Conservation (phyloP, 2,113 vertebrate genomes). For the Variabilichromis moorii region DNA sequence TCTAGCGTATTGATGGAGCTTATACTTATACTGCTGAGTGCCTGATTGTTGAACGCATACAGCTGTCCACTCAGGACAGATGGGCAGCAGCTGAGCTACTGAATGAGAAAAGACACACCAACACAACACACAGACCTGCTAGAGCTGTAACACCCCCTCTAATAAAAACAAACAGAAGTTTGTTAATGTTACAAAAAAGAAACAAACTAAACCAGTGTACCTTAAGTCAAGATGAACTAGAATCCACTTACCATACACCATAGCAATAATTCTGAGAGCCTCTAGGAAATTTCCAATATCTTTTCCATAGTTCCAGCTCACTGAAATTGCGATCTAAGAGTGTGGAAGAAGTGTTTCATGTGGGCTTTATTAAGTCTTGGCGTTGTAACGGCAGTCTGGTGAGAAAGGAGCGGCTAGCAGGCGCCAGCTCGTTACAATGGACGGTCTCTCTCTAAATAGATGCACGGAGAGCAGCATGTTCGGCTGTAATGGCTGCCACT, state of each 20-base stretch:
- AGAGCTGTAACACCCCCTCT: not conserved
- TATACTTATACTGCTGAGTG: not conserved
- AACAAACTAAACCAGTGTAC: not conserved
- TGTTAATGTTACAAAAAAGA: not conserved
- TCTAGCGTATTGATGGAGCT: not conserved
- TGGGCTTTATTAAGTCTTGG: not conserved
- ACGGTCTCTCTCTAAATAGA: not conserved
- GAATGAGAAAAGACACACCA: not conserved
- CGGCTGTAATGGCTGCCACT: not conserved
- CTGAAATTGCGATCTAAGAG: not conserved
- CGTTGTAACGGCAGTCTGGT: not conserved
- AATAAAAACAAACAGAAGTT: not conserved
- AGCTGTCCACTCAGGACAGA: not conserved
- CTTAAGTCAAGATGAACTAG: not conserved
- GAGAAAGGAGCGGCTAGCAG: not conserved
- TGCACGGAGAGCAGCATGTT: not conserved
- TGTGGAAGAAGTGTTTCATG: not conserved
- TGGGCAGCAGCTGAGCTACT: not conserved
- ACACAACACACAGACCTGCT: not conserved
- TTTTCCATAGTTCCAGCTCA: not conserved
- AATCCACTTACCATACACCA: not conserved
- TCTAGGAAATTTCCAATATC: not conserved
- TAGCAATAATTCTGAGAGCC: not conserved
- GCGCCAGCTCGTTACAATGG: not conserved
- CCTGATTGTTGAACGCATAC: not conserved